Base-by-base conservation (phyloP, 2,113 vertebrate genomes). In the Limanda limanda region DNA sequence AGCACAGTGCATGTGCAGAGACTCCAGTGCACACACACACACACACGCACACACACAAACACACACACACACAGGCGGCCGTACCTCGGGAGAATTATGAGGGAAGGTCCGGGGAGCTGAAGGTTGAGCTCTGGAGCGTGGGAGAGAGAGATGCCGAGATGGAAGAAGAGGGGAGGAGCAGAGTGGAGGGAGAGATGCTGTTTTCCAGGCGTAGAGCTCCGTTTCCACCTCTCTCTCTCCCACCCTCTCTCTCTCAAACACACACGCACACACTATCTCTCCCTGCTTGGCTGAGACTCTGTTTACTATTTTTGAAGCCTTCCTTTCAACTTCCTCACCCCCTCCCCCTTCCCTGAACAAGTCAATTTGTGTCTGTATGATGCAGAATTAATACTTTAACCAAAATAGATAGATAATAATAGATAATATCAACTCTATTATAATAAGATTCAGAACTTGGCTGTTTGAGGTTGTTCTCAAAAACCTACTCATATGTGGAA, bases 111-210 rank as follows among this genome's bases (percentile, higher is more conserved):
- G 52, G 81, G 73, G 79, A 90, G 84, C 79, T 81, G 88, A 81
- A 87, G 87, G 70, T 81, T 87, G 80, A 86, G 79, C 79, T 84
- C 57, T 1, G 80, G 77, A 89, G 89, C 86, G 88, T 91, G 91
- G 91, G 91, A 93, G 89, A 93, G 89, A 93, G 89, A 83, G 84
- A 93, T 86, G 79, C 74, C 74, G 82, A 76, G 76, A 87, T 85
- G 76, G 81, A 82, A 76, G 86, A 81, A 51, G 88, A 81, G 78
- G 84, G 90, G 85, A 86, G 87, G 90, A 90, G 89, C 79, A 24
- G 61, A 78, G 74, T 24, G 60, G 55, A 84, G 85, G 72, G 76
- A 84, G 68, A 83, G 90, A 85, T 87, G 90, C 86, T 87, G 84
- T 84, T 90, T 87, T 86, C 78, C 82, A 89, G 86, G 87, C 65